A percentile compares a stretch with the other conserved stretches of the same genome.
Evolutionary conservation across 1,140 invertebrate species (phyloP).

Genomic region (honey bee (Apis mellifera)): DNA sequence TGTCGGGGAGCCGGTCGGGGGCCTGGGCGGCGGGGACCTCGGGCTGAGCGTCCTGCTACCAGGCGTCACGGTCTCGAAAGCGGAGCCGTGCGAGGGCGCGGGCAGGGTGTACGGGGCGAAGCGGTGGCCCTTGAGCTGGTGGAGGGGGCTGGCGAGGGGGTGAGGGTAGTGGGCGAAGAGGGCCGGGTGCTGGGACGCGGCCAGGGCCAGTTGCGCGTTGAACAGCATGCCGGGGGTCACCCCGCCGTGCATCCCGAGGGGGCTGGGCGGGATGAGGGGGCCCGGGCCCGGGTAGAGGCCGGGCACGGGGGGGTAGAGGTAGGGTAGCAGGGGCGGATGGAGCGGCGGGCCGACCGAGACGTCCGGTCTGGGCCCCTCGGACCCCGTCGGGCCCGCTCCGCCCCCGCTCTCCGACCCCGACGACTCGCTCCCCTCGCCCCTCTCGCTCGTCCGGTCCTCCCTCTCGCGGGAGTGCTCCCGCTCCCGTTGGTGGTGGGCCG

Average conservation of each 20-base stretch:
- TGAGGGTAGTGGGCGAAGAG: conserved; percentile 87
- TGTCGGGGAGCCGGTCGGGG: conserved; percentile 83
- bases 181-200: conserved; percentile 89
- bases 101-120: conserved; percentile 93
- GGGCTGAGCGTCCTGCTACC: conserved; percentile 84
- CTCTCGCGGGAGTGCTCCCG: conserved; percentile 77
- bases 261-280: conserved; percentile 86
- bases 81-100: conserved; percentile 86
- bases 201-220: conserved; percentile 90
- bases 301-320: conserved; percentile 90
- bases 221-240: conserved; percentile 90
- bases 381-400: conserved; percentile 83
- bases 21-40: conserved; percentile 85
- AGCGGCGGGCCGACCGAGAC: conserved; percentile 93
- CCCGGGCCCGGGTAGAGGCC: conserved; percentile 88
- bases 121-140: conserved; percentile 85
- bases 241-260: conserved; percentile 84
- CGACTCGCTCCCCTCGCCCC: conserved; percentile 80
- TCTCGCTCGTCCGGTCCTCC: conserved; percentile 78
- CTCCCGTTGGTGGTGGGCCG: conserved; percentile 81
- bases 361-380: conserved; percentile 88
- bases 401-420: conserved; percentile 81
- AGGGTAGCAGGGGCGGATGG: conserved; percentile 92
- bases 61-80: conserved; percentile 92
- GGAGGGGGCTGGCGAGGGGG: conserved; percentile 79